phyloP scores from a whole-genome alignment of 2,113 vertebrate species.

The Dissostichus mawsoni region DNA sequence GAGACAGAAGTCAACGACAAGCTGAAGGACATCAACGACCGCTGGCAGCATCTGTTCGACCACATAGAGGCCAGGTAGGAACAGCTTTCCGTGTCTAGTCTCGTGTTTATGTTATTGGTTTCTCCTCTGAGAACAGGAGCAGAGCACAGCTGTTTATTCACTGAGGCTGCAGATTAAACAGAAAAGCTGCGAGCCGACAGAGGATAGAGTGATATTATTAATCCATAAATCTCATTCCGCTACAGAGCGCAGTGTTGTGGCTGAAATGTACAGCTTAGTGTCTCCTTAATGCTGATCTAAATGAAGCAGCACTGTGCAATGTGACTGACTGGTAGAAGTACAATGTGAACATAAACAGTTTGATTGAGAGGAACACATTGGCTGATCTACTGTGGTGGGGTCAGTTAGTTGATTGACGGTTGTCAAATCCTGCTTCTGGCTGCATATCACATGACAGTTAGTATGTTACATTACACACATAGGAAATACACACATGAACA shows the following conservation, averaged over 20 bases:
- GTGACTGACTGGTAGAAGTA: background rate
- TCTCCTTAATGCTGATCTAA: background rate
- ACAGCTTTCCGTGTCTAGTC: background rate
- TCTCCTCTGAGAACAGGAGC: background rate
- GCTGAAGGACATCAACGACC: constrained; percentile 90
- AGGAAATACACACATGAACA: too few relatives aligned
- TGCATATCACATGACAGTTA: too few relatives aligned
- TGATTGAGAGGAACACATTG: background rate
- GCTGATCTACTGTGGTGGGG: too few relatives aligned
- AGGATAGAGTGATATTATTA: constrained; percentile 44
- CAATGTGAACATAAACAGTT: background rate
- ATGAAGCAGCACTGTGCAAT: background rate
- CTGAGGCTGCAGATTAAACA: constrained; percentile 64
- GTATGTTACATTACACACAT: too few relatives aligned
- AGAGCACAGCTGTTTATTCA: constrained; percentile 34
- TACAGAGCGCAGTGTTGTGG: background rate
- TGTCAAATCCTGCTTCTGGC: too few relatives aligned
- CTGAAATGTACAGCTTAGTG: constrained; percentile 2
- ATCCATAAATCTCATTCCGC: constrained; percentile 50
- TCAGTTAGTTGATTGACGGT: too few relatives aligned
- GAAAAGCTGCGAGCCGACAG: constrained; percentile 27
- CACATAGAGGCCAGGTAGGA: constrained; percentile 91
- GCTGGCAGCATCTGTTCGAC: constrained; percentile 95
- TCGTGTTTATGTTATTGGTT: background rate
- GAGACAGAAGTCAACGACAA: constrained; percentile 91